Evolutionary conservation across 2,113 vertebrate species (phyloP), one percentile per base, ranked within the genome.

Genomic region (Oxyura jamaicensis): DNA sequence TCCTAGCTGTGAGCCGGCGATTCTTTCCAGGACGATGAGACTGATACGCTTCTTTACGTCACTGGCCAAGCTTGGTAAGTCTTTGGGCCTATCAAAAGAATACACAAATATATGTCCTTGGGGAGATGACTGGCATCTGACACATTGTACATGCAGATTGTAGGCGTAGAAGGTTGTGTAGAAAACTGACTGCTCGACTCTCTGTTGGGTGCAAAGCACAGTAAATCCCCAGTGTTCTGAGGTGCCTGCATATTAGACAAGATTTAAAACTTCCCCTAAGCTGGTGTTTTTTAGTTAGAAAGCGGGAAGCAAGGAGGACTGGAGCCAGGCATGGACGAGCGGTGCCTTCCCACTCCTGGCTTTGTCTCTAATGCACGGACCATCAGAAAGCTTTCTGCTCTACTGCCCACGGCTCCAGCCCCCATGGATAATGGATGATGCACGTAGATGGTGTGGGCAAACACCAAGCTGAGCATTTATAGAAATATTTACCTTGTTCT

Each of bases 401-500:
- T 55, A 1, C 53, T 59, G 83, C 92, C 72, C 72, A 36, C 0
- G 0, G 55, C 42, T 82, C 79, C 69, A 55, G 46, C 48, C 42
- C 85, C 53, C 35, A 44, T 66, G 25, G 74, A n/a, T 77, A 87
- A 89, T 62, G 84, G 33, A 88, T 83, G 84, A 41, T 5, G 22
- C 31, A 31, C 0, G 0, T 17, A 41, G 20, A 4, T 48, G 33
- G 15, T 48, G 82, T 78, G 78, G 78, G 74, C 90, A 93, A 95
- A 91, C 88, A 78, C 65, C 69, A 41, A 26, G 26, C 65, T 74
- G 69, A 81, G 76, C 69, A 78, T 58, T 83, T 28, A 25, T 10
- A 36, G 50, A 58, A 82, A 71, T 93, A 90, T 75, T 91, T 91
- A 91, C 75, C 74, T 88, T 81, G 68, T 23, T 39, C 11, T 71